Evolutionary conservation across 2,797 vertebrate genomes (phyloP).

Genomic region (Meda fulgida): DNA sequence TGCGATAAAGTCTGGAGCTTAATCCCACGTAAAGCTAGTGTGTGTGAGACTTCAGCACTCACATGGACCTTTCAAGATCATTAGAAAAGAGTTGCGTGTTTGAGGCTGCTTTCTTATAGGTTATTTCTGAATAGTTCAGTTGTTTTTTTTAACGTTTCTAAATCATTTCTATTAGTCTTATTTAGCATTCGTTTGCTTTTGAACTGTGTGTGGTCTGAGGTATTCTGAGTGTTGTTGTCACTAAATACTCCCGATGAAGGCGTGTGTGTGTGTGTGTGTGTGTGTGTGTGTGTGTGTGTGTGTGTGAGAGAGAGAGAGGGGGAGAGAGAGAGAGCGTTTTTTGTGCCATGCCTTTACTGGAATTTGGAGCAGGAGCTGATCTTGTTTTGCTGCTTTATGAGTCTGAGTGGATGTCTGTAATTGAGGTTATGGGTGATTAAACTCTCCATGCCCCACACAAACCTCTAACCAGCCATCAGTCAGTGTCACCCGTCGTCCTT

Average conservation of each 20-base stretch:
- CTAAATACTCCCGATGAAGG: conserved; percentile 24
- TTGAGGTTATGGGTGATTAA: conserved; percentile 88
- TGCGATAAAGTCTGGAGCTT: conserved; percentile 78
- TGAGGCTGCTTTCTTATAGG: conserved; percentile 28
- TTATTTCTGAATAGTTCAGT: conserved; percentile 4
- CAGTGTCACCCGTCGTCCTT: conserved; percentile 64
- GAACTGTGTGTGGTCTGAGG: conserved; percentile 44
- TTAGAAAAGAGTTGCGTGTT: conserved; percentile 59
- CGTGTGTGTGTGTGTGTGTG: conserved; percentile 49
- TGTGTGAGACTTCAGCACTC: conserved; percentile 64
- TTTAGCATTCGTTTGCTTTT: conserved; percentile 11
- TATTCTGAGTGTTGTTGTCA: conserved; percentile 16
- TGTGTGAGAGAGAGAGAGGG: conserved; percentile 28
- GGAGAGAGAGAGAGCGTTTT: conserved; percentile 28
- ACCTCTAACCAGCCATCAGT: conserved; percentile 77
- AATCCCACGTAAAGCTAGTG: conserved; percentile 77
- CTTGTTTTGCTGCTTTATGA: conserved; percentile 84
- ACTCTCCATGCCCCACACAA: conserved; percentile 83
- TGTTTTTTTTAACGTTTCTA: conserved; percentile 14
- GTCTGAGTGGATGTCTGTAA: conserved; percentile 82
- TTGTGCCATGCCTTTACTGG: conserved; percentile 76
- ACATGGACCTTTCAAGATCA: conserved; percentile 74
- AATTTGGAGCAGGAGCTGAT: conserved; percentile 80
- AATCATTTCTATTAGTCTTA: not conserved
- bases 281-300: conserved; percentile 54